Conservation (phyloP, 2,113 vertebrate genomes). For the Nansenia antarctica region DNA sequence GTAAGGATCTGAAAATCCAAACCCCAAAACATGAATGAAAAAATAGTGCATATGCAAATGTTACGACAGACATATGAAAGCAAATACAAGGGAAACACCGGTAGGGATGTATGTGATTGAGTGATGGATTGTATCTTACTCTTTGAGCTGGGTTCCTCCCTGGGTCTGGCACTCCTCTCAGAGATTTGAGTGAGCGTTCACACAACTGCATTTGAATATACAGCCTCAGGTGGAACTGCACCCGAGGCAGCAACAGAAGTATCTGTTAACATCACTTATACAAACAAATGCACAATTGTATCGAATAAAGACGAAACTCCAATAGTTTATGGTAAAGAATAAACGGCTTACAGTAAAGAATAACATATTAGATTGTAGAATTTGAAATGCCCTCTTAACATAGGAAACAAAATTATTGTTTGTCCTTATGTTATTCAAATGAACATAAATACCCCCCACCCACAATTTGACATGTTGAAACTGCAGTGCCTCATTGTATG, state of each 20-base stretch:
- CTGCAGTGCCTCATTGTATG: no score
- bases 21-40: neutral
- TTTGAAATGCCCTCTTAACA: no score
- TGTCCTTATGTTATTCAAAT: no score
- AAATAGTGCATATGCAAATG: neutral
- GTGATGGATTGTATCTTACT: constrained; percentile 43
- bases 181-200: constrained; percentile 87
- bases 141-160: constrained; percentile 31
- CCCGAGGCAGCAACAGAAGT: constrained; percentile 61
- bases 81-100: no score
- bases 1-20: constrained; percentile 73
- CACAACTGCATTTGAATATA: constrained; percentile 98
- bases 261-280: neutral
- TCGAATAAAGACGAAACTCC: no score
- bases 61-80: neutral
- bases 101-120: neutral
- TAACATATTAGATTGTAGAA: no score
- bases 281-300: no score
- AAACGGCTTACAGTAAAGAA: no score
- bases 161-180: constrained; percentile 82
- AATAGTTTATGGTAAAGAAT: no score
- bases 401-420: no score
- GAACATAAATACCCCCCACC: no score
- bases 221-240: constrained; percentile 89
- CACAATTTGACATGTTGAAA: no score